Evolutionary conservation across 2,888 invertebrate species (phyloP).

Genomic region (Drosophila pullipes): DNA sequence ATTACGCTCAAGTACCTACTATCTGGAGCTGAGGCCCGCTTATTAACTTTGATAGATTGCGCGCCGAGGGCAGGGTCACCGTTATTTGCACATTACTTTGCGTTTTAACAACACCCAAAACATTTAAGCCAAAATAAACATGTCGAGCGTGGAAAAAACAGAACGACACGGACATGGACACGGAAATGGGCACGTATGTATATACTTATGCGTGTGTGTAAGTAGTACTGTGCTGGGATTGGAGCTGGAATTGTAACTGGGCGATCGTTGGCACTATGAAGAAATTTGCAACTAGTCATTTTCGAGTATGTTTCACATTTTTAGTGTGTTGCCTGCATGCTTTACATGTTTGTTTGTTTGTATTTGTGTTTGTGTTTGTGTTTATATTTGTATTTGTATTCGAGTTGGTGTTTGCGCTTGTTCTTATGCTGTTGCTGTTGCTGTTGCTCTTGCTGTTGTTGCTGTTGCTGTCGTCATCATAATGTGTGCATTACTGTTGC

Average conservation of each 20-base stretch:
- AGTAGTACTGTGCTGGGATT: constrained; percentile 16
- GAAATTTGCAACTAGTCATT: constrained; percentile 70
- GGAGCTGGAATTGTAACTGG: constrained; percentile 25
- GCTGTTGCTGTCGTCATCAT: constrained; percentile 64
- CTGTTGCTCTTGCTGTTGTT: constrained; percentile 54
- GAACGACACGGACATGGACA: constrained; percentile 36
- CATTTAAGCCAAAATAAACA: constrained; percentile 80
- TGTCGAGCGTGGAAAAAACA: constrained; percentile 61
- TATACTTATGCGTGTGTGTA: neutral
- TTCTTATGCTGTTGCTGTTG: constrained; percentile 34
- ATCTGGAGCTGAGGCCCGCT: constrained; percentile 46
- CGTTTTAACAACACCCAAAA: constrained; percentile 76
- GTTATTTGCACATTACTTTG: constrained; percentile 79
- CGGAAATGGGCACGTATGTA: constrained; percentile 1
- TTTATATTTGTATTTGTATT: constrained; percentile 16
- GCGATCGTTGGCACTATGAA: constrained; percentile 36
- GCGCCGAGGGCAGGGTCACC: constrained; percentile 63
- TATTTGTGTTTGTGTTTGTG: constrained; percentile 11
- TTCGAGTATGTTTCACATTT: constrained; percentile 76
- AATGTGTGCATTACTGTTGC: constrained; percentile 60
- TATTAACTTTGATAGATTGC: constrained; percentile 78
- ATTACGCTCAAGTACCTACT: constrained; percentile 5
- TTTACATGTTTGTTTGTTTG: constrained; percentile 32
- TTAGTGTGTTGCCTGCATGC: constrained; percentile 54
- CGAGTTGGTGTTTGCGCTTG: constrained; percentile 25